Evolutionary conservation across 1,140 invertebrate species (phyloP), one percentile per base, ranked within the genome.

Genomic region (Lepeophtheirus salmonis): DNA sequence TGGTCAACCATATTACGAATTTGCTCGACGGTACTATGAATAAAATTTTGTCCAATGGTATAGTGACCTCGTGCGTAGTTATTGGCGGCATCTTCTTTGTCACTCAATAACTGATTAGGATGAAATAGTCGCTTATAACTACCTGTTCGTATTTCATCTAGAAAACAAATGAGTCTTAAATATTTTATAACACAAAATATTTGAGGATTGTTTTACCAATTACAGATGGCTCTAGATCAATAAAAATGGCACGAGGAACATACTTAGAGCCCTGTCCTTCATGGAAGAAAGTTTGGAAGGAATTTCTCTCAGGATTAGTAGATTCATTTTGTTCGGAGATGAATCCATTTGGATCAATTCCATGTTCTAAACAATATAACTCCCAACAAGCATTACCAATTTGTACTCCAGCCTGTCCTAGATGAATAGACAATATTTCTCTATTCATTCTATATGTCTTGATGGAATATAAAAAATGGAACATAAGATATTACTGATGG

Each of bases 281-380:
- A 65, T 82, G 84, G 76, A 89, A 89, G 72, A 89, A 89, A 4
- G 86, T 88, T 69, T 86, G 86, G 72, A 88, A 88, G 21, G 83
- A 86, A 70, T 87, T 84, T 68, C 85, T 82, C 59, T 68, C 68
- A 6, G 53, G 56, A 10, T 77, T 78, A 50, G 80, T 73, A 13
- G 75, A 76, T 67, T 77, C 70, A 1, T 79, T 77, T 17, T 76
- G 75, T n/a, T 80, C 80, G 6, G 6, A n/a, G 14, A 80, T 80
- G 79, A 82, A 75, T 3, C 86, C 86, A 73, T 89, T 84, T 53
- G 84, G 84, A 70, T 89, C 83, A 68, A 90, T 89, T 24, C 84
- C 84, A 73, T 89, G 86, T 71, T 89, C 86, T 65, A 89, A 70
- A 69, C 86, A 89, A 73, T 89, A 89, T 60, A 90, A 74, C 70